Conservation (phyloP, 92 coral and sea anemone species). For the Meandrina meandrites region DNA sequence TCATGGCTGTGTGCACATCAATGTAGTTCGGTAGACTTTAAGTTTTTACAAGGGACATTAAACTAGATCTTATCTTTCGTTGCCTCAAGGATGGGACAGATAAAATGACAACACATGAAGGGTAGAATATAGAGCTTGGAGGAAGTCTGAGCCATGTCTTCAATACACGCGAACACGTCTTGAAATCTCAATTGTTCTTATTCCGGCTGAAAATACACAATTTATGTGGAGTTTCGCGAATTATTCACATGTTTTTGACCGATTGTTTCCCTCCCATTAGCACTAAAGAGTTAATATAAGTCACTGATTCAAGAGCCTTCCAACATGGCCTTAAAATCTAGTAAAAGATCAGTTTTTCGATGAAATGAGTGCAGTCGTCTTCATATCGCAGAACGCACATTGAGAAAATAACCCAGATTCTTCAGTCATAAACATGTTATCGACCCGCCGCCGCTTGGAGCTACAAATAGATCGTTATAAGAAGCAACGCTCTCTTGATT, state of each 20-base stretch:
- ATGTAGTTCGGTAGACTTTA: background rate
- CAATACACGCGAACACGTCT: background rate
- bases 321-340: background rate
- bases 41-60: background rate
- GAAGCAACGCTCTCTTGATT: slow-evolving; percentile 21
- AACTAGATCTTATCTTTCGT: background rate
- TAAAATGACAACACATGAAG: background rate
- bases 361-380: background rate
- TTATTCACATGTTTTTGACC: too few relatives aligned
- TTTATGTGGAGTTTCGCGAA: background rate
- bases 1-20: background rate
- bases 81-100: background rate
- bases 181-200: background rate
- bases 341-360: background rate
- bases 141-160: background rate
- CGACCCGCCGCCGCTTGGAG: background rate
- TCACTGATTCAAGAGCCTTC: background rate
- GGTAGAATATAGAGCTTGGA: slow-evolving; percentile 1
- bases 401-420: background rate
- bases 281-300: background rate
- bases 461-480: slow-evolving; percentile 5
- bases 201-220: background rate
- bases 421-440: background rate
- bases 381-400: background rate
- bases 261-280: background rate